phyloP scores from a whole-genome alignment of 2,888 invertebrate species.

The Caenorhabditis wallacei region DNA sequence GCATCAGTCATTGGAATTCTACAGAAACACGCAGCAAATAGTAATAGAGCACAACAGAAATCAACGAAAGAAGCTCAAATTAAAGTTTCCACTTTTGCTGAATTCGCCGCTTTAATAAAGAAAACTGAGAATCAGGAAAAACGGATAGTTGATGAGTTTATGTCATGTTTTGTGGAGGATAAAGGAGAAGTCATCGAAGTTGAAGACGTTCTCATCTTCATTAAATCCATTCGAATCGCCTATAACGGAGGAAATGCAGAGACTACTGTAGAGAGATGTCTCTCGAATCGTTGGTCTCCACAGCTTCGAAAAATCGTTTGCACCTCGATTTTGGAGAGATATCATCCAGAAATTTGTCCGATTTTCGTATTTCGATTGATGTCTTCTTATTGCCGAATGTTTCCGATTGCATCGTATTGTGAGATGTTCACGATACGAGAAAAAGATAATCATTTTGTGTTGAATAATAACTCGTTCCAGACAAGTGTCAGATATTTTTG shows the following conservation, averaged over 20 bases:
- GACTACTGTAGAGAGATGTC: conserved; percentile 37
- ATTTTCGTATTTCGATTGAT: conserved; percentile 52
- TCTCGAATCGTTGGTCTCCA: conserved; percentile 43
- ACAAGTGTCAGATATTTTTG: conserved; percentile 34
- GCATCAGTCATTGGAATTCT: conserved; percentile 44
- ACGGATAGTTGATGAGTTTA: conserved; percentile 38
- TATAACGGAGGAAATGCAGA: conserved; percentile 37
- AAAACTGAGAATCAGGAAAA: conserved; percentile 23
- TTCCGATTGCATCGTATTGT: conserved; percentile 38
- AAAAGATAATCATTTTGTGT: conserved; percentile 3
- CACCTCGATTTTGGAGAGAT: conserved; percentile 23
- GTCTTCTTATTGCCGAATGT: conserved; percentile 41
- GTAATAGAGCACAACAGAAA: not conserved
- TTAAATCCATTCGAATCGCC: conserved; percentile 12
- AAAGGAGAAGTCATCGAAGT: conserved; percentile 49
- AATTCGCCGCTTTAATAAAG: conserved; percentile 17
- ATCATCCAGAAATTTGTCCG: conserved; percentile 14
- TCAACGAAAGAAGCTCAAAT: not conserved
- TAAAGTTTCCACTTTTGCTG: conserved; percentile 26
- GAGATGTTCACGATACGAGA: conserved; percentile 44
- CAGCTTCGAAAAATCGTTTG: conserved; percentile 33
- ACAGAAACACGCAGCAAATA: conserved; percentile 45
- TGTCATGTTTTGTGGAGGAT: conserved; percentile 34
- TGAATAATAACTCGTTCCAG: conserved; percentile 17
- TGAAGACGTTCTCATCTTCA: conserved; percentile 31